phyloP scores from a whole-genome alignment of 2,113 vertebrate species.

The Parus major region DNA sequence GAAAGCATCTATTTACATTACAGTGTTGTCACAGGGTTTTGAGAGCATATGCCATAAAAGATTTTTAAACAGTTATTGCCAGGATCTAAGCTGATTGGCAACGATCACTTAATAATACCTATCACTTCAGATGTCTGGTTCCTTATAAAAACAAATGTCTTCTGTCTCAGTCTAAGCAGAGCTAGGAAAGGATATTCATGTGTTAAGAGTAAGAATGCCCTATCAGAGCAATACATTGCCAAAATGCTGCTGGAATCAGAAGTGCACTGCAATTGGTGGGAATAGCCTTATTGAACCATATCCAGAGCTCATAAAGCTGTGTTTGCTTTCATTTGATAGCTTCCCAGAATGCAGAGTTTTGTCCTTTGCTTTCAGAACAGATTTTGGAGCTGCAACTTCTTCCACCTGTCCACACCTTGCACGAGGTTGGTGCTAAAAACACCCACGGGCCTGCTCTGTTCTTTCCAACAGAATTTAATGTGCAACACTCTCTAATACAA shows the following conservation, averaged over 20 bases:
- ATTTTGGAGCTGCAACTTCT: not conserved
- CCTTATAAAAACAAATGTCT: not conserved
- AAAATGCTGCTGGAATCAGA: not conserved
- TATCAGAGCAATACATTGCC: not conserved
- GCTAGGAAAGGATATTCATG: not conserved
- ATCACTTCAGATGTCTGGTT: not conserved
- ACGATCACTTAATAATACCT: not conserved
- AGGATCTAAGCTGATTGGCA: not conserved
- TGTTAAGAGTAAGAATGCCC: not conserved
- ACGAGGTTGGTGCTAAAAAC: not conserved
- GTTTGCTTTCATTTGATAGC: not conserved
- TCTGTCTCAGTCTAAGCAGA: not conserved
- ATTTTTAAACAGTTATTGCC: not conserved
- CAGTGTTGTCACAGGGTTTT: not conserved
- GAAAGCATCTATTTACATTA: not conserved
- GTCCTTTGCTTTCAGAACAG: not conserved
- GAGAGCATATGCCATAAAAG: not conserved
- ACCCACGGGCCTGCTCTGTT: not conserved
- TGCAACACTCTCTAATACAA: not conserved
- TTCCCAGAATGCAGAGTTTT: not conserved
- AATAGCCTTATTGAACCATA: accelerated
- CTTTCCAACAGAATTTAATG: not conserved
- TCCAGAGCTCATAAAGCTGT: not conserved
- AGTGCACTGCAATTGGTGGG: not conserved
- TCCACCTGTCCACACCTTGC: not conserved